Conservation (phyloP, 2,113 vertebrate species). For the Prunella fulvescens region DNA sequence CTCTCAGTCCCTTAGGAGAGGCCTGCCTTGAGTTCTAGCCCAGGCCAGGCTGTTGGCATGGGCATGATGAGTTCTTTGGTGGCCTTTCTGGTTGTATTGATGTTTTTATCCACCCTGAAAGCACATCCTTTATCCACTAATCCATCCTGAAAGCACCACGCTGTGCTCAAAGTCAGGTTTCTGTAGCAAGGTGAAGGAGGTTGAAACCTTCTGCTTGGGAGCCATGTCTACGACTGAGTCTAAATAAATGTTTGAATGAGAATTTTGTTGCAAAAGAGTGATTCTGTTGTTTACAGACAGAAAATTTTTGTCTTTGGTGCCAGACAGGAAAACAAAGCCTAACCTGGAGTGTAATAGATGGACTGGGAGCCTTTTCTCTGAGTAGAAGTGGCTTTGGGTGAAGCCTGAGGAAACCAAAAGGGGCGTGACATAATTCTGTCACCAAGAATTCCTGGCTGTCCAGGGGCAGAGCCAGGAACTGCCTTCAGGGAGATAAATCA, state of each 20-base stretch:
- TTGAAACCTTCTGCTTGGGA: neutral
- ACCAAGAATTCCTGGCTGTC: constrained; percentile 8
- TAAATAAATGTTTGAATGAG: neutral
- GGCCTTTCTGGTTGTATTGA: neutral
- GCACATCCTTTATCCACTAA: neutral
- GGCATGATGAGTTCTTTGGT: neutral
- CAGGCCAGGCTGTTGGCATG: neutral
- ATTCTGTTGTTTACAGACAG: neutral
- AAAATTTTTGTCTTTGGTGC: neutral
- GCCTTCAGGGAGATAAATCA: neutral
- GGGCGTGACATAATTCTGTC: neutral
- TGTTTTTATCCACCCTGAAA: neutral
- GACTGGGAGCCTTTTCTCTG: neutral
- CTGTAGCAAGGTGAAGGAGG: neutral
- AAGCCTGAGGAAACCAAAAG: neutral
- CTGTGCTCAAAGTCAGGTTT: neutral
- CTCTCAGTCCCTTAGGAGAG: neutral
- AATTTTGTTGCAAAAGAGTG: neutral
- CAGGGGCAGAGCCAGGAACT: neutral
- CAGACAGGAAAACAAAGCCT: neutral
- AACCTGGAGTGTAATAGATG: neutral
- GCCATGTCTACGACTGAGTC: neutral
- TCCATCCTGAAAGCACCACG: neutral
- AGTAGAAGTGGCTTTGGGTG: neutral
- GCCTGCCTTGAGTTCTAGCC: neutral